These are phyloP conservation scores for Lophotriccus pileatus DNA, from an alignment of 2,797 vertebrate genomes.

Conservation along the genomic window DNA sequence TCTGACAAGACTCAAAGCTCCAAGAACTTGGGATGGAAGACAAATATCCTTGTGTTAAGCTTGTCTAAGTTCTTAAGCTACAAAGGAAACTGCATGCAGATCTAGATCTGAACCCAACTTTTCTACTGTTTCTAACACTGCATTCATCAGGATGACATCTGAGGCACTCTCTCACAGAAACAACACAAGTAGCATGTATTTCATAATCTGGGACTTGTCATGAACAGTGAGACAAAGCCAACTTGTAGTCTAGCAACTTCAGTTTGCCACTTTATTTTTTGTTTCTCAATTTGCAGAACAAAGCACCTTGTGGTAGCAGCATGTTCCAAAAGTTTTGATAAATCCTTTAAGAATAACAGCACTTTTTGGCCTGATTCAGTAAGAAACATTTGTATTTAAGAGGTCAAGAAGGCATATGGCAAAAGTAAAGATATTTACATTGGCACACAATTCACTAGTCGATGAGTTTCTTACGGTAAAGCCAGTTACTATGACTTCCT, in stretches of 20 bases:
- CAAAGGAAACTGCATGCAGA: neutral
- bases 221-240: neutral
- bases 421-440: neutral
- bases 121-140: neutral
- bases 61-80: neutral
- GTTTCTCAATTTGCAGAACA: neutral
- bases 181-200: neutral
- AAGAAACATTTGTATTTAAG: neutral
- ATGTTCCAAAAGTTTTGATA: neutral
- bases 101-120: neutral
- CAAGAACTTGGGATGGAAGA: neutral
- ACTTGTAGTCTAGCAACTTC: neutral
- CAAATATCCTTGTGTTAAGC: neutral
- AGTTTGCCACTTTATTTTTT: neutral
- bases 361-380: neutral
- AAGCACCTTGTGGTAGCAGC: neutral
- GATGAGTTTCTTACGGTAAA: neutral
- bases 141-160: neutral
- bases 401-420: neutral
- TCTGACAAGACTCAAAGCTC: neutral
- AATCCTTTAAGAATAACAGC: neutral
- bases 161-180: neutral
- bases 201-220: neutral
- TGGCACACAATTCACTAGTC: rapidly evolving
- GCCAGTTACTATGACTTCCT: neutral